Conservation (phyloP, 2,797 vertebrate genomes). For the Lycodopsis pacificus region DNA sequence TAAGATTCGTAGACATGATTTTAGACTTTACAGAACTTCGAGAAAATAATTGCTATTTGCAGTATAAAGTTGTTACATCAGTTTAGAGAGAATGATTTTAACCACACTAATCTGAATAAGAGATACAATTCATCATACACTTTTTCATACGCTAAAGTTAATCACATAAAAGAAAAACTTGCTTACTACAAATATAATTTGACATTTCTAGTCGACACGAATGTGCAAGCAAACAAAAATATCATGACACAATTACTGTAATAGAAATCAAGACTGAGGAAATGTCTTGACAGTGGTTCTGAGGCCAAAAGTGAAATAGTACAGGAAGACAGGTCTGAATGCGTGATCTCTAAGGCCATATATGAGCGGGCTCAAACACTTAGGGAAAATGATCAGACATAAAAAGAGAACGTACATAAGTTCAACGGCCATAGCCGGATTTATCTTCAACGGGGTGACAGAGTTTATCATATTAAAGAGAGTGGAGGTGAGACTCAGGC, state of each 20-base stretch:
- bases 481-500: constrained; percentile 62
- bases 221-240: neutral
- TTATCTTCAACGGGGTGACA: neutral
- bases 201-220: neutral
- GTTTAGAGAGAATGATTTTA: neutral
- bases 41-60: neutral
- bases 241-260: neutral
- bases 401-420: constrained; percentile 62
- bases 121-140: neutral
- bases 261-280: constrained; percentile 2
- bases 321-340: constrained; percentile 63
- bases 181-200: neutral
- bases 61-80: neutral
- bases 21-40: neutral
- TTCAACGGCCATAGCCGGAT: neutral
- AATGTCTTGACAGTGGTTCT: constrained; percentile 5
- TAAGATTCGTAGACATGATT: neutral
- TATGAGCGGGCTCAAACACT: constrained; percentile 74
- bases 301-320: constrained; percentile 64
- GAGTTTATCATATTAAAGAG: constrained; percentile 50
- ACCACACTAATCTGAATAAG: neutral
- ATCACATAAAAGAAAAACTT: neutral
- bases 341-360: constrained; percentile 76
- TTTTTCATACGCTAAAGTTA: neutral
- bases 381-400: constrained; percentile 70